Conservation (phyloP, 2,888 invertebrate species). For the Conops quadrifasciatus region DNA sequence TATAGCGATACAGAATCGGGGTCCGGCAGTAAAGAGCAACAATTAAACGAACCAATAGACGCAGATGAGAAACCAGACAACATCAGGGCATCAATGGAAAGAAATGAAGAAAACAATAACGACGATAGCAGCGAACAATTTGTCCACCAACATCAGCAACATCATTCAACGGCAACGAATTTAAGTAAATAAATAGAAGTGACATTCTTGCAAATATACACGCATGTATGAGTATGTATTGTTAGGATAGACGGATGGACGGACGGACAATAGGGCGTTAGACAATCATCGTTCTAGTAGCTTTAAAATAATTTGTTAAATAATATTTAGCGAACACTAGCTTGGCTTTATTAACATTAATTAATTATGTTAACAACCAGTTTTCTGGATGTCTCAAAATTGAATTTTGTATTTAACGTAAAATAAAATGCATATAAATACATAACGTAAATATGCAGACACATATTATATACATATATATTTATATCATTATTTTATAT, state of each 20-base stretch:
- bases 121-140: conserved; percentile 45
- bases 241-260: no score
- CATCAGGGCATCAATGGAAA: conserved; percentile 40
- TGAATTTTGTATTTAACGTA: conserved; percentile 40
- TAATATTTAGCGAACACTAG: background rate
- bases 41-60: conserved; percentile 37
- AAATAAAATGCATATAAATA: conserved; percentile 42
- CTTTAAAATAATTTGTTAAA: conserved; percentile 17
- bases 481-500: conserved; percentile 31
- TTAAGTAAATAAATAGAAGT: conserved; percentile 50
- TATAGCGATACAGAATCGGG: conserved; percentile 53
- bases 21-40: conserved; percentile 25
- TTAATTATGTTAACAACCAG: conserved; percentile 25
- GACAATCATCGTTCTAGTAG: conserved; percentile 32
- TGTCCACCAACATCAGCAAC: conserved; percentile 29
- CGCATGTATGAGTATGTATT: background rate
- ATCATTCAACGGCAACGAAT: conserved; percentile 45
- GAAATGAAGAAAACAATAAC: conserved; percentile 49
- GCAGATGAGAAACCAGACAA: conserved; percentile 30
- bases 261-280: conserved; percentile 26
- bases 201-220: background rate
- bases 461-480: conserved; percentile 38
- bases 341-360: conserved; percentile 19
- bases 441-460: conserved; percentile 17
- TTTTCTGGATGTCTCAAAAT: conserved; percentile 30